Percentiles rank a stretch among this genome's conserved stretches.
phyloP scores from a whole-genome alignment of 2,888 invertebrate genomes.

The Dryococelus australis region DNA sequence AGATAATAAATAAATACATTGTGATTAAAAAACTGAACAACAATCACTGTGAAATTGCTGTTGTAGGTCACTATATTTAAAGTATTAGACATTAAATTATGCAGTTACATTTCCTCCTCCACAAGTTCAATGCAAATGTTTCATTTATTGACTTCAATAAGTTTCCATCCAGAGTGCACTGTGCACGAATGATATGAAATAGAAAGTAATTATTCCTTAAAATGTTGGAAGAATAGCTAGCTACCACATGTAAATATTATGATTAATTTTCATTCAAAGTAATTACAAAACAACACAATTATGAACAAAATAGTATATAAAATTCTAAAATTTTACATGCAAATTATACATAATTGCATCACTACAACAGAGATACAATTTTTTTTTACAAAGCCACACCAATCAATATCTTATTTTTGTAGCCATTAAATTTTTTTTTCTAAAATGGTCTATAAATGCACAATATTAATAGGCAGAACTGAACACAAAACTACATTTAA shows the following conservation, averaged over 20 bases:
- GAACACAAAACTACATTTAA: not conserved
- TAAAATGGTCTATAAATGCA: not conserved
- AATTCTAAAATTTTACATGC: not conserved
- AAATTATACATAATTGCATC: not conserved
- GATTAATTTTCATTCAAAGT: not conserved
- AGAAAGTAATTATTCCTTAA: not conserved
- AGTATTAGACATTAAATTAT: too few relatives aligned
- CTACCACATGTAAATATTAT: not conserved
- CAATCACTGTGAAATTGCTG: too few relatives aligned
- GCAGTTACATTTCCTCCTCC: too few relatives aligned
- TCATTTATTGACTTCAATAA: too few relatives aligned
- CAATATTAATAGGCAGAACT: not conserved
- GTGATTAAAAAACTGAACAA: too few relatives aligned
- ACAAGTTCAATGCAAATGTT: too few relatives aligned
- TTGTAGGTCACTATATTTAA: too few relatives aligned
- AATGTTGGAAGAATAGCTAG: not conserved
- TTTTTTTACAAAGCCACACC: not conserved
- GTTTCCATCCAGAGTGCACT: too few relatives aligned
- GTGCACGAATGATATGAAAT: too few relatives aligned
- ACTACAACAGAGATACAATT: not conserved
- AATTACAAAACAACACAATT: not conserved
- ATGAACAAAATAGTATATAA: not conserved
- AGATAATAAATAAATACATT: not conserved
- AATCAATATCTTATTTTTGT: not conserved
- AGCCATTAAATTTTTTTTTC: not conserved